Percentiles rank a stretch among this genome's conserved stretches.
Evolutionary conservation across 1,140 invertebrate genomes (phyloP).

Genomic region (Ceratina calcarata): DNA sequence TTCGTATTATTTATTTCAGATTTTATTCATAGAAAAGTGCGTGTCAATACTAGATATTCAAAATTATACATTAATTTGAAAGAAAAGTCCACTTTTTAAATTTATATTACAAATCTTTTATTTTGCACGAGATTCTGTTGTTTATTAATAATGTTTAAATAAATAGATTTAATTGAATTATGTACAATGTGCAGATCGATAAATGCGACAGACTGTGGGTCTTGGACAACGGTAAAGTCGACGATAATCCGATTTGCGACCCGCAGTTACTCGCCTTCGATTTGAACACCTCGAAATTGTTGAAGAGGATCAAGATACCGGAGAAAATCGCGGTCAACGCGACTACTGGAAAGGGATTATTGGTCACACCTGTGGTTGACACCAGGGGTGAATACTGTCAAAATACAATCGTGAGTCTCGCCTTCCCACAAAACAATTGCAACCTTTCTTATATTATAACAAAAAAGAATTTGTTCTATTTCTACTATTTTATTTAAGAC

Average conservation of each 20-base stretch:
- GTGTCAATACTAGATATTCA: too few species aligned
- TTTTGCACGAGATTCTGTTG: too few species aligned
- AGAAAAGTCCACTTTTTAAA: too few species aligned
- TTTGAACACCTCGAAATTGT: constrained; percentile 74
- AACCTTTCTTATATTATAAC: too few species aligned
- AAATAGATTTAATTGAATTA: not conserved
- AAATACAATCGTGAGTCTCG: constrained; percentile 47
- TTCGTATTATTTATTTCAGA: too few species aligned
- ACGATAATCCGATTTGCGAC: constrained; percentile 72
- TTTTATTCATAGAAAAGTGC: too few species aligned
- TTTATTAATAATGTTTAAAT: too few species aligned
- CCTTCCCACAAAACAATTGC: not conserved
- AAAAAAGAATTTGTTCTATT: too few species aligned
- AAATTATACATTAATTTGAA: too few species aligned
- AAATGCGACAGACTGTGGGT: constrained; percentile 80
- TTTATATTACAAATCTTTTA: too few species aligned
- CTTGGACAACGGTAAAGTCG: constrained; percentile 79
- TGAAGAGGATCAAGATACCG: constrained; percentile 75
- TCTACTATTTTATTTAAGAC: too few species aligned
- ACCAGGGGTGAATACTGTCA: constrained; percentile 40
- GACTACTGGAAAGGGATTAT: constrained; percentile 52
- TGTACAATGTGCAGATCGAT: constrained; percentile 77
- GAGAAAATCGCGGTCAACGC: constrained; percentile 40
- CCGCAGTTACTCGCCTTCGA: constrained; percentile 79
- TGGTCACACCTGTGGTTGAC: constrained; percentile 61